A percentile compares a stretch with the other conserved stretches of the same genome.
phyloP scores from a whole-genome alignment of 2,113 vertebrate genomes.

The Puma concolor region DNA sequence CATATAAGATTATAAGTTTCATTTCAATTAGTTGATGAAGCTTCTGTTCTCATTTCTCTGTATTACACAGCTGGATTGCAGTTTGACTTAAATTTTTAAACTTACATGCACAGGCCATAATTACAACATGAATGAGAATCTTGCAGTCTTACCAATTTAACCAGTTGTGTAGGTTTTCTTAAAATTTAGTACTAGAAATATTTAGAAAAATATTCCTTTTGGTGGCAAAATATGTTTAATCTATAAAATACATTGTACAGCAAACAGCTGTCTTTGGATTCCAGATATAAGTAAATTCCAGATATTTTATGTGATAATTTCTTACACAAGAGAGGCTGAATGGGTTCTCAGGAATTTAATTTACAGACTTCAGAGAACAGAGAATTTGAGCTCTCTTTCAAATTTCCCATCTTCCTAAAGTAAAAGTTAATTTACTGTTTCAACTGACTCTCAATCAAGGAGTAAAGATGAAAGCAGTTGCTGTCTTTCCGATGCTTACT shows the following conservation, averaged over 20 bases:
- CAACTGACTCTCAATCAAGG: not conserved
- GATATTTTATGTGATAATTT: slow-evolving; percentile 24
- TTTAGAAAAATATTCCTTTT: slow-evolving; percentile 25
- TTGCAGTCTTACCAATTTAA: slow-evolving; percentile 12
- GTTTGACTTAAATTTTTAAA: not conserved
- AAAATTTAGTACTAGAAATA: not conserved
- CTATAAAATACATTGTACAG: not conserved
- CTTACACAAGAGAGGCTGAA: not conserved
- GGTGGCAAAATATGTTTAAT: slow-evolving; percentile 5
- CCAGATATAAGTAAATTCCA: not conserved
- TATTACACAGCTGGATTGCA: not conserved
- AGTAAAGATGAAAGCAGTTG: not conserved
- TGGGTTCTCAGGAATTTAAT: not conserved
- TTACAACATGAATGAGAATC: slow-evolving; percentile 39
- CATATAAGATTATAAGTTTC: not conserved
- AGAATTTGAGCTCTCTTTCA: not conserved
- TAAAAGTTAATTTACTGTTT: not conserved
- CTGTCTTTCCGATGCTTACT: not conserved
- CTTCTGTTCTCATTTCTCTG: not conserved
- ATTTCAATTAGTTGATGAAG: slow-evolving; percentile 20
- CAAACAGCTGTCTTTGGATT: not conserved
- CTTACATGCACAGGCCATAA: not conserved
- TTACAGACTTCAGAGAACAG: not conserved
- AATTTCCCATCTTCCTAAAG: not conserved
- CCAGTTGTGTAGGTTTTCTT: not conserved